Evolutionary conservation across 2,113 vertebrate genomes (phyloP).

Genomic region (Myrmecobius fasciatus): DNA sequence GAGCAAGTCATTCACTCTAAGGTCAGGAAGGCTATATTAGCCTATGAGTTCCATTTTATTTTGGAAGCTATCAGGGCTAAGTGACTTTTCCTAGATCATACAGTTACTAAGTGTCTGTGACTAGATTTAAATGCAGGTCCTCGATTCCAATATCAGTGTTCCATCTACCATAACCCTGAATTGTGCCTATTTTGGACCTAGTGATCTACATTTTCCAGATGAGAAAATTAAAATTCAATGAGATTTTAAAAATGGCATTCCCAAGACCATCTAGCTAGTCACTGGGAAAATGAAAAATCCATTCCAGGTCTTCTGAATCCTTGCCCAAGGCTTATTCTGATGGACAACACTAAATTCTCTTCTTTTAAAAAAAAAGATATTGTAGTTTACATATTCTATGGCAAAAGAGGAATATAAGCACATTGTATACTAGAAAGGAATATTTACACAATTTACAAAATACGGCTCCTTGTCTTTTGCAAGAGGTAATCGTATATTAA

Average conservation of each 20-base stretch:
- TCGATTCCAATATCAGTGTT: background rate
- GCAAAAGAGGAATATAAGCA: background rate
- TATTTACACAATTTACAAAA: background rate
- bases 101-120: background rate
- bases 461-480: background rate
- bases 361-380: background rate
- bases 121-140: background rate
- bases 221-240: background rate
- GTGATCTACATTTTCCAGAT: background rate
- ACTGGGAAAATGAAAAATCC: background rate
- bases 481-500: background rate
- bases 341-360: background rate
- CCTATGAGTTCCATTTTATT: background rate
- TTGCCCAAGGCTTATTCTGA: background rate
- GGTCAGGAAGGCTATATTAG: background rate
- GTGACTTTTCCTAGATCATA: background rate
- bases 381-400: background rate
- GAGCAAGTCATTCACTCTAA: background rate
- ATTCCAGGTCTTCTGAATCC: background rate
- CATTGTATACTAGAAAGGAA: background rate
- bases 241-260: background rate
- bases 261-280: background rate
- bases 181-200: background rate
- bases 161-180: background rate
- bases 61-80: background rate